Conservation (phyloP, 2,888 invertebrate species). For the Melieria crassipennis region DNA sequence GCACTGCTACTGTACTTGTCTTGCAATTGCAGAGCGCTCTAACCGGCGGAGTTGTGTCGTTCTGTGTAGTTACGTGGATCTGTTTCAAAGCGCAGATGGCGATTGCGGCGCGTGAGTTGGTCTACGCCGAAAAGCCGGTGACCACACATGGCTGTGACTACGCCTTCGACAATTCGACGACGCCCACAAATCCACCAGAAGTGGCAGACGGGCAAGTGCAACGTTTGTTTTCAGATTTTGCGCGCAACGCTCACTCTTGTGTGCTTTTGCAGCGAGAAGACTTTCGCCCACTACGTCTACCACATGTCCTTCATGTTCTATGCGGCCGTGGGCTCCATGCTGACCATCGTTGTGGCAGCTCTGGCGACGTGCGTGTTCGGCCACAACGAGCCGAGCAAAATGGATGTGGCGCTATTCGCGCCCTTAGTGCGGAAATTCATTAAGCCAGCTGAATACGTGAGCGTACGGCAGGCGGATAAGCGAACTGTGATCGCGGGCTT, state of each 20-base stretch:
- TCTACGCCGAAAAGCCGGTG: constrained; percentile 33
- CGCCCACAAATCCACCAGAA: not conserved
- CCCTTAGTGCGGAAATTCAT: constrained; percentile 71
- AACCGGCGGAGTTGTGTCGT: constrained; percentile 72
- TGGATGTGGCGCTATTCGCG: constrained; percentile 72
- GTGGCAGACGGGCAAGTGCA: constrained; percentile 15
- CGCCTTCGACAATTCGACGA: constrained; percentile 3
- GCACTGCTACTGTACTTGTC: too few species aligned
- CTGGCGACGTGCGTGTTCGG: constrained; percentile 70
- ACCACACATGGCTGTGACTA: constrained; percentile 5
- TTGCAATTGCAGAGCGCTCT: constrained; percentile 71
- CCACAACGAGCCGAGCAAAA: constrained; percentile 67
- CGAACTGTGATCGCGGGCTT: constrained; percentile 44
- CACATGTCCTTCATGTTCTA: constrained; percentile 79
- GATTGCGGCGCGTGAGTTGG: constrained; percentile 70
- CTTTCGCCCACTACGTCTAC: constrained; percentile 60
- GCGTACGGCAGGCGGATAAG: constrained; percentile 53
- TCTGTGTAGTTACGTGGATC: constrained; percentile 73
- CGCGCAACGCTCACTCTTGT: not conserved
- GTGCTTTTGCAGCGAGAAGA: constrained; percentile 42
- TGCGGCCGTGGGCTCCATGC: constrained; percentile 70
- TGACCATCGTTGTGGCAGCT: constrained; percentile 71
- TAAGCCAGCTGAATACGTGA: constrained; percentile 51
- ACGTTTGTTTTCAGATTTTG: not conserved
- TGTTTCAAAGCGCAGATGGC: constrained; percentile 74